A percentile compares a stretch with the other conserved stretches of the same genome.
phyloP scores from a whole-genome alignment of 1,140 invertebrate genomes.

The Drosophila chauvacae region DNA sequence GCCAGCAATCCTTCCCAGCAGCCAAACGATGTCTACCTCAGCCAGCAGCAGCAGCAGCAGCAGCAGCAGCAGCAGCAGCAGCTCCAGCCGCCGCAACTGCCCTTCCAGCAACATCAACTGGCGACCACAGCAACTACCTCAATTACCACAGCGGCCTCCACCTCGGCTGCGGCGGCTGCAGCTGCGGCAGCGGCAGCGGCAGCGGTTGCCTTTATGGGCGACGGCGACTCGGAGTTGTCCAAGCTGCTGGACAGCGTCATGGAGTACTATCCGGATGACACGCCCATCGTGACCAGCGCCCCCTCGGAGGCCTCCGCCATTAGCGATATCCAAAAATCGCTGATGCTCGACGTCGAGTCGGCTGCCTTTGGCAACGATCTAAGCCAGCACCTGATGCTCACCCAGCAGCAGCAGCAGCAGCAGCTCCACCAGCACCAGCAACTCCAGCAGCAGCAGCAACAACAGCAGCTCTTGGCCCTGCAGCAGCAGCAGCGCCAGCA shows the following conservation, averaged over 20 bases:
- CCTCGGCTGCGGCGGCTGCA: constrained; percentile 52
- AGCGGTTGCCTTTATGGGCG: constrained; percentile 34
- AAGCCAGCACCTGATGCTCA: constrained; percentile 58
- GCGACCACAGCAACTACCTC: constrained; percentile 80
- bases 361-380: constrained; percentile 88
- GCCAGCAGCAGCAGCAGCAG: constrained; percentile 78
- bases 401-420: constrained; percentile 84
- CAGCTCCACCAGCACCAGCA: constrained; percentile 84
- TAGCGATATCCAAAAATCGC: constrained; percentile 94
- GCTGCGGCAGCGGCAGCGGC: constrained; percentile 45
- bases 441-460: constrained; percentile 84
- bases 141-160: constrained; percentile 72
- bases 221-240: constrained; percentile 89
- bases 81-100: constrained; percentile 70
- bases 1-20: constrained; percentile 63
- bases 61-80: constrained; percentile 80
- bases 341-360: constrained; percentile 92
- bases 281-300: constrained; percentile 84
- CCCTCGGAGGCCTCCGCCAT: constrained; percentile 89
- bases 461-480: constrained; percentile 84
- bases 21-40: constrained; percentile 87
- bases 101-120: constrained; percentile 69
- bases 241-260: constrained; percentile 94
- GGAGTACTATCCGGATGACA: constrained; percentile 89
- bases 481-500: constrained; percentile 85